Percentiles rank a stretch among this genome's conserved stretches.
These are phyloP conservation scores for Gymnothorax javanicus DNA, from an alignment of 2,797 vertebrate genomes.

Conservation along the genomic window DNA sequence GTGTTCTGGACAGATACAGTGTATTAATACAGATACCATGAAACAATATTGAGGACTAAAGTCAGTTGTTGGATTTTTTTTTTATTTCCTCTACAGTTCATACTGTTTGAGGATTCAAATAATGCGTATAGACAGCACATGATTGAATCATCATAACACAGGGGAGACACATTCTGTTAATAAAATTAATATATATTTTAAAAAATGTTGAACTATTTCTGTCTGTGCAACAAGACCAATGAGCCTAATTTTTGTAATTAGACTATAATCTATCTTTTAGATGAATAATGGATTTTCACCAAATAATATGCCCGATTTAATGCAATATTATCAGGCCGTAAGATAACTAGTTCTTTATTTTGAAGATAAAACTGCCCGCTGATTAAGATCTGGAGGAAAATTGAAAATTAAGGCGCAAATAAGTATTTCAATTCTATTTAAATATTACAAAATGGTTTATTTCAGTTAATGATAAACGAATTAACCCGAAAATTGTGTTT, in stretches of 20 bases:
- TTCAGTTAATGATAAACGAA: background rate
- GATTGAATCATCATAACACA: too few relatives aligned
- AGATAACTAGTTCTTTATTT: background rate
- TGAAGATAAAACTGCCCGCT: background rate
- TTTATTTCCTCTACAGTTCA: background rate
- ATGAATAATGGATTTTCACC: background rate
- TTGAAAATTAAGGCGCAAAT: background rate
- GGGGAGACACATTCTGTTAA: background rate
- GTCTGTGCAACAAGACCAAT: background rate
- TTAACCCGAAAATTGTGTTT: background rate
- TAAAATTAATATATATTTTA: background rate
- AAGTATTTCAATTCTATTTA: background rate
- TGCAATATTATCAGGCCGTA: background rate
- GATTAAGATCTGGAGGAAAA: background rate
- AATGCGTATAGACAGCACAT: background rate
- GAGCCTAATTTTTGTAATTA: background rate
- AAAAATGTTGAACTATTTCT: background rate
- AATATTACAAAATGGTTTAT: background rate
- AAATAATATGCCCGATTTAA: background rate
- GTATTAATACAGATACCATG: too few relatives aligned
- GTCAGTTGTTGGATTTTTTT: background rate
- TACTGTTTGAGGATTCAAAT: background rate
- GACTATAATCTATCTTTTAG: background rate
- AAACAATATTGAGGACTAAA: background rate
- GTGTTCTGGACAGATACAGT: too few relatives aligned